phyloP scores from a whole-genome alignment of 2,797 vertebrate genomes.

The Gastrophryne carolinensis region DNA sequence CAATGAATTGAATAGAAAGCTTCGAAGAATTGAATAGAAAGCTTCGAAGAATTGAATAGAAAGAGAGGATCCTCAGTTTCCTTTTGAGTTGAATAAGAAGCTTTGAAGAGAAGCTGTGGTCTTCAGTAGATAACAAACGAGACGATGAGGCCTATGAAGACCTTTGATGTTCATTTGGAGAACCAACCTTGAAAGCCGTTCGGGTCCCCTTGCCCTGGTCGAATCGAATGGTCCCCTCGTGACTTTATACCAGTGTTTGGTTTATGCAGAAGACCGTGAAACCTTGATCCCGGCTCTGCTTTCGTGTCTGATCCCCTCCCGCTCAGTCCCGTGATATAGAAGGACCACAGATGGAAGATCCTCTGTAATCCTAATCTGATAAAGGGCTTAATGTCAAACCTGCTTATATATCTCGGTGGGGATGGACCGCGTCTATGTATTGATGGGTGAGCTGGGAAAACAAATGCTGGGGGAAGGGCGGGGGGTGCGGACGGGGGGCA shows the following conservation, averaged over 20 bases:
- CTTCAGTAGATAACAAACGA: background rate
- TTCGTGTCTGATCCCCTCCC: conserved; percentile 22
- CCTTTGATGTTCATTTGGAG: background rate
- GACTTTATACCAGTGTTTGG: background rate
- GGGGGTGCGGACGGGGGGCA: too few relatives aligned
- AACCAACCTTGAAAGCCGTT: background rate
- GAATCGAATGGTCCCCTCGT: background rate
- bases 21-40: too few relatives aligned
- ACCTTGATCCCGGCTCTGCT: background rate
- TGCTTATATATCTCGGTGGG: conserved; percentile 31
- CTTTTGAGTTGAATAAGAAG: too few relatives aligned
- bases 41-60: too few relatives aligned
- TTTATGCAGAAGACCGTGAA: background rate
- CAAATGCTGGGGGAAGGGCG: too few relatives aligned
- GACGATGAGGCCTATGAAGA: background rate
- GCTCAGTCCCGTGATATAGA: background rate
- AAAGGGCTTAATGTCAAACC: conserved; percentile 44
- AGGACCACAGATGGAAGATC: conserved; percentile 45
- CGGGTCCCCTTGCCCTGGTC: background rate
- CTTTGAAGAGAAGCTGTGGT: background rate
- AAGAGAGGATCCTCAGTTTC: background rate
- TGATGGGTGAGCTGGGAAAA: background rate
- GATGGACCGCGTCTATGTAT: conserved; percentile 17
- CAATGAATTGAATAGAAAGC: too few relatives aligned
- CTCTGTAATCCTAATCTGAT: conserved; percentile 49